A percentile compares a stretch with the other conserved stretches of the same genome.
Evolutionary conservation across 1,140 invertebrate species (phyloP).

Genomic region (Heliconius hermathena): DNA sequence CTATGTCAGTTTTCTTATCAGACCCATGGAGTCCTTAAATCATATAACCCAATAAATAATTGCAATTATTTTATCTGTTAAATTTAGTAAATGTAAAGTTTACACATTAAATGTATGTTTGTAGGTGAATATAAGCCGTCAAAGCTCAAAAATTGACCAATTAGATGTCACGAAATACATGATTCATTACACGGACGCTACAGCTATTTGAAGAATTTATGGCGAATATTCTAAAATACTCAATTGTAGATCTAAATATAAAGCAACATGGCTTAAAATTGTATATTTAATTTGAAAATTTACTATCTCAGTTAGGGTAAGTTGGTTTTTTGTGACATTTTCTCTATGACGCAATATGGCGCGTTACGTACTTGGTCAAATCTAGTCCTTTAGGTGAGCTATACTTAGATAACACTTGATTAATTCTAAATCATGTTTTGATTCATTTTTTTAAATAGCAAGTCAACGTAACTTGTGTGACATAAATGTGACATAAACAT

Average conservation of each 20-base stretch:
- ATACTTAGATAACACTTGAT: conserved; percentile 18
- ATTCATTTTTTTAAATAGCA: background rate
- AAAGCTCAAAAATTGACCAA: background rate
- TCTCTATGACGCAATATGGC: conserved; percentile 9
- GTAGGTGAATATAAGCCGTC: background rate
- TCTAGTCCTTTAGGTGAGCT: conserved; percentile 13
- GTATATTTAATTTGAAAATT: background rate
- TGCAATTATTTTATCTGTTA: no score
- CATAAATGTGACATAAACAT: conserved; percentile 23
- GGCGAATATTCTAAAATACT: background rate
- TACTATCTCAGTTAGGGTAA: background rate
- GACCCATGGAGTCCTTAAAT: no score
- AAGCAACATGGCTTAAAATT: background rate
- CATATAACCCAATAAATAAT: no score
- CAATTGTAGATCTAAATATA: background rate
- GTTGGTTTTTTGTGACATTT: conserved; percentile 12
- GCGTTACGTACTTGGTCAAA: background rate
- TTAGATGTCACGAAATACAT: conserved; percentile 6
- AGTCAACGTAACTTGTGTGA: conserved; percentile 11
- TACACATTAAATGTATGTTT: background rate
- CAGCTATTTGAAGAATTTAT: conserved; percentile 13
- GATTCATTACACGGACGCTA: conserved; percentile 16
- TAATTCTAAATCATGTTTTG: background rate
- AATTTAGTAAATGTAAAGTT: background rate
- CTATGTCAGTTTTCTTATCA: no score